Evolutionary conservation across 2,113 vertebrate species (phyloP).

Genomic region (Reinhardtius hippoglossoides): DNA sequence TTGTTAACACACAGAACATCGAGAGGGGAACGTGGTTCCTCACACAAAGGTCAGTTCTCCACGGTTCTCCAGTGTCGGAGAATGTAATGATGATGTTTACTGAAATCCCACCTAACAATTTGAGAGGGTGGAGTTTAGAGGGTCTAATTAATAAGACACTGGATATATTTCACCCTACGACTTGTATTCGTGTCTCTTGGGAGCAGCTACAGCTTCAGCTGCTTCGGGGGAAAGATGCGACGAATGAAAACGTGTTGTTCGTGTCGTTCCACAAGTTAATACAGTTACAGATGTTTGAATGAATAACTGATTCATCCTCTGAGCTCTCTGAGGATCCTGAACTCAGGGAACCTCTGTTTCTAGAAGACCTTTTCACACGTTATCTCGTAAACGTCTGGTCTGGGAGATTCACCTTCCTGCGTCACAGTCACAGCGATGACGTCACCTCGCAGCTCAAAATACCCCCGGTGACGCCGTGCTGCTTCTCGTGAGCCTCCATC

Average conservation of each 20-base stretch:
- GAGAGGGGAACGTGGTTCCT: too few species aligned
- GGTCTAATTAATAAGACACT: too few species aligned
- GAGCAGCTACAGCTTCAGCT: background rate
- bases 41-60: background rate
- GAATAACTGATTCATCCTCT: too few species aligned
- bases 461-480: background rate
- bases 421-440: background rate
- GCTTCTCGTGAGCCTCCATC: slow-evolving; percentile 2
- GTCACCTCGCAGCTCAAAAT: slow-evolving; percentile 15
- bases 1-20: too few species aligned
- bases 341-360: too few species aligned
- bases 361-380: background rate
- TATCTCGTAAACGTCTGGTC: background rate
- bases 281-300: too few species aligned
- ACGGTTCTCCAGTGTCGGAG: background rate
- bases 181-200: too few species aligned
- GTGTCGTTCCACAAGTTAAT: background rate
- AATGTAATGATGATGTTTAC: background rate
- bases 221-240: background rate
- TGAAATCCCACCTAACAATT: too few species aligned
- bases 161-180: too few species aligned
- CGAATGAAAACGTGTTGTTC: background rate
- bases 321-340: background rate
- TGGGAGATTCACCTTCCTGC: background rate
- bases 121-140: background rate